Evolutionary conservation across 2,113 vertebrate species (phyloP).

Genomic region (Procavia capensis): DNA sequence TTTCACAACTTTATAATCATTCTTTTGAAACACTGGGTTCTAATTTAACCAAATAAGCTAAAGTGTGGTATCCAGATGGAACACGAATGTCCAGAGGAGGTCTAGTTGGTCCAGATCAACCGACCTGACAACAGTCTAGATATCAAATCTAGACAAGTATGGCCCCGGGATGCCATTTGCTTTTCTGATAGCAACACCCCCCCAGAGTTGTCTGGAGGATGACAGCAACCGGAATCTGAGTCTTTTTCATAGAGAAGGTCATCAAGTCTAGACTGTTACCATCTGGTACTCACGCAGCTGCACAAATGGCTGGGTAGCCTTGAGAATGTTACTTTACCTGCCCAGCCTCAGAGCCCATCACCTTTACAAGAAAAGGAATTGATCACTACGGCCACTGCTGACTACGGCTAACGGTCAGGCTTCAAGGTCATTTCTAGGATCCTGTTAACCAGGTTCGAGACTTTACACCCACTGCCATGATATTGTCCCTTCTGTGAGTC

Average conservation of each 20-base stretch:
- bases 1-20: constrained; percentile 15
- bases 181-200: not conserved
- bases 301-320: not conserved
- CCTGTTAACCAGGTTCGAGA: not conserved
- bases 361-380: not conserved
- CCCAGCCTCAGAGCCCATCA: not conserved
- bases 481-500: not conserved
- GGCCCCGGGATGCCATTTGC: not conserved
- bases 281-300: not conserved
- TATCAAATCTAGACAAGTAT: accelerated
- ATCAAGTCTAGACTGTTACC: not conserved
- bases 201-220: not conserved
- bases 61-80: not conserved
- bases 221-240: not conserved
- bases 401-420: not conserved
- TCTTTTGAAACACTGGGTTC: not conserved
- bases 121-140: not conserved
- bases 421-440: not conserved
- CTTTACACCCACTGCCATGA: not conserved
- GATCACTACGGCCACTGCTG: not conserved
- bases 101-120: not conserved
- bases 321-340: not conserved
- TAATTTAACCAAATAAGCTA: not conserved
- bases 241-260: not conserved
- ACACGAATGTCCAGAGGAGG: not conserved